A percentile compares a stretch with the other conserved stretches of the same genome.
Evolutionary conservation across 2,888 invertebrate species (phyloP).

Genomic region (Calephelis perditalis): DNA sequence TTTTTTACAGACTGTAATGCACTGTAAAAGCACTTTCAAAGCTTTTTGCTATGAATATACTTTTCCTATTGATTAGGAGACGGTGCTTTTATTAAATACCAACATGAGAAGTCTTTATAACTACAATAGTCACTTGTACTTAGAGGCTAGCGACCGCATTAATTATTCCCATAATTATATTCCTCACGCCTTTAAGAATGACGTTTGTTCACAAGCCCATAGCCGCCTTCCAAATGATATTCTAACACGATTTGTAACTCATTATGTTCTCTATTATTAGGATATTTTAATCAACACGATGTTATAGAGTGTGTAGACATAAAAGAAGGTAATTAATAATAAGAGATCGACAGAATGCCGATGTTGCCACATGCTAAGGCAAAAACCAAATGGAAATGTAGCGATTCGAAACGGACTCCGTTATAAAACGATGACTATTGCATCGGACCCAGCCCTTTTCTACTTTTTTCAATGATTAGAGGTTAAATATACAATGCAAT

Average conservation of each 20-base stretch:
- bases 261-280: constrained; percentile 66
- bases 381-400: constrained; percentile 70
- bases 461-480: constrained; percentile 33
- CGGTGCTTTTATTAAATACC: no score
- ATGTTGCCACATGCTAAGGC: constrained; percentile 66
- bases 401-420: constrained; percentile 68
- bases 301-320: constrained; percentile 63
- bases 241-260: constrained; percentile 39
- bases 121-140: no score
- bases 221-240: constrained; percentile 7
- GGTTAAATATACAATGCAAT: constrained; percentile 23
- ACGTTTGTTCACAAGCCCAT: not conserved
- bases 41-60: no score
- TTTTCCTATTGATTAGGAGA: no score
- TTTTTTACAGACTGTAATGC: no score
- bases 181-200: constrained; percentile 7
- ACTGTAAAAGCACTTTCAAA: no score
- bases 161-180: constrained; percentile 5
- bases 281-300: constrained; percentile 75
- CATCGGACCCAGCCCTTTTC: constrained; percentile 56
- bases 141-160: not conserved
- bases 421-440: constrained; percentile 58
- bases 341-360: constrained; percentile 53
- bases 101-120: no score
- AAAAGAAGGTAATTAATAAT: constrained; percentile 76